Evolutionary conservation across 2,113 vertebrate species (phyloP).

Genomic region (Marmota monax): DNA sequence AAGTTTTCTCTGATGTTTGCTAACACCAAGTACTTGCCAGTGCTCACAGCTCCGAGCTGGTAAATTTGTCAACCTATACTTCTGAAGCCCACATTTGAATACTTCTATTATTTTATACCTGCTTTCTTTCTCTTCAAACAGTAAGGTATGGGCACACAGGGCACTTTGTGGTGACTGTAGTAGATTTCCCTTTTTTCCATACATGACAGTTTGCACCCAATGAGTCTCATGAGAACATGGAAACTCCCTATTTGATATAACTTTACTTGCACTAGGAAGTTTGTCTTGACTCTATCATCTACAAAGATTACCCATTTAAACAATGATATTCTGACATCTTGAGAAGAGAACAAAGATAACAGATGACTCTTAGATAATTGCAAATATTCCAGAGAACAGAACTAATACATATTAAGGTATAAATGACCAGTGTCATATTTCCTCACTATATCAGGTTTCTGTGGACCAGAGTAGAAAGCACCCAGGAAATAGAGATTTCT

Average conservation of each 20-base stretch:
- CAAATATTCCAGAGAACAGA: neutral
- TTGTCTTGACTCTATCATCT: neutral
- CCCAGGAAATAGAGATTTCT: neutral
- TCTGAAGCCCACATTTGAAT: constrained; percentile 13
- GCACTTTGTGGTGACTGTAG: neutral
- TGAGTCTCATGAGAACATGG: neutral
- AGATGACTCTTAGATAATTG: neutral
- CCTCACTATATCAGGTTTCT: neutral
- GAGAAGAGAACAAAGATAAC: neutral
- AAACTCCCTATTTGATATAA: neutral
- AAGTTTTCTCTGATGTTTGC: constrained; percentile 30
- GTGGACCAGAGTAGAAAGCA: neutral
- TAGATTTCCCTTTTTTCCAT: neutral
- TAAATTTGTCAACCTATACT: neutral
- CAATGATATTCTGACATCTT: neutral
- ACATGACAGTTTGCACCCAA: neutral
- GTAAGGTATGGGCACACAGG: neutral
- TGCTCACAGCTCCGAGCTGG: neutral
- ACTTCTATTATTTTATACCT: neutral
- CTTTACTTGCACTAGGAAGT: neutral
- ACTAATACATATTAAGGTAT: neutral
- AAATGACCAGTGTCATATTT: neutral
- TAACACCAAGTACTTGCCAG: constrained; percentile 9
- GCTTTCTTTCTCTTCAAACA: neutral
- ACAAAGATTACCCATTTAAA: constrained; percentile 4